A percentile compares a stretch with the other conserved stretches of the same genome.
Evolutionary conservation across 2,113 vertebrate species (phyloP).

Genomic region (Tinamus guttatus): DNA sequence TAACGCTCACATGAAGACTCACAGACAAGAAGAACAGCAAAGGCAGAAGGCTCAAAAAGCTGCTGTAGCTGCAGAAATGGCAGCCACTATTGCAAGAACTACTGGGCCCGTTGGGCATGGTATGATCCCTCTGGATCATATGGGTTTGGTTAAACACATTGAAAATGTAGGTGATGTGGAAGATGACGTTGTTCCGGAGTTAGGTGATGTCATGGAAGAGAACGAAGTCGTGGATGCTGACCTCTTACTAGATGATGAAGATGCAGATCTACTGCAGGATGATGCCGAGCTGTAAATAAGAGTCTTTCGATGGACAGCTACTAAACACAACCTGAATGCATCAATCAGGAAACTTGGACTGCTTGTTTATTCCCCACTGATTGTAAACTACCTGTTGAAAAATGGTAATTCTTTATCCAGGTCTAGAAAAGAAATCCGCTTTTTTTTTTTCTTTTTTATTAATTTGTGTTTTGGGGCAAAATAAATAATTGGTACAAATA

Average conservation of each 20-base stretch:
- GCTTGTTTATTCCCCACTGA: conserved; percentile 70
- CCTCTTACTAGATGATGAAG: conserved; percentile 81
- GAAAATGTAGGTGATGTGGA: conserved; percentile 78
- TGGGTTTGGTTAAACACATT: conserved; percentile 81
- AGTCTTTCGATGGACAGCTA: conserved; percentile 27
- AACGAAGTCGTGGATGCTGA: conserved; percentile 80
- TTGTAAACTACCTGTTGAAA: conserved; percentile 82
- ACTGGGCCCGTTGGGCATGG: conserved; percentile 66
- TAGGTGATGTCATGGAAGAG: conserved; percentile 81
- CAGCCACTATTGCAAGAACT: conserved; percentile 82
- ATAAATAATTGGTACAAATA: conserved; percentile 80
- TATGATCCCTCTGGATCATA: conserved; percentile 82
- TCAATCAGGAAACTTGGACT: conserved; percentile 72
- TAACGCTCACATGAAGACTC: conserved; percentile 92
- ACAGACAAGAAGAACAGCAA: conserved; percentile 87
- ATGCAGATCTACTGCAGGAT: conserved; percentile 80
- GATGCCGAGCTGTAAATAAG: conserved; percentile 80
- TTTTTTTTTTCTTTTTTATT: conserved; percentile 66
- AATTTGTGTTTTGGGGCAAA: conserved; percentile 66
- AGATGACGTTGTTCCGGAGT: conserved; percentile 78
- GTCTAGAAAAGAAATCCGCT: conserved; percentile 48
- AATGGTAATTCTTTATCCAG: conserved; percentile 75
- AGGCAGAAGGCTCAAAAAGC: conserved; percentile 84
- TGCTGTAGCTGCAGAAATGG: conserved; percentile 81
- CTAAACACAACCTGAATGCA: conserved; percentile 51